Base-by-base conservation (phyloP, 2,113 vertebrate species). In the Arenaria interpres region DNA sequence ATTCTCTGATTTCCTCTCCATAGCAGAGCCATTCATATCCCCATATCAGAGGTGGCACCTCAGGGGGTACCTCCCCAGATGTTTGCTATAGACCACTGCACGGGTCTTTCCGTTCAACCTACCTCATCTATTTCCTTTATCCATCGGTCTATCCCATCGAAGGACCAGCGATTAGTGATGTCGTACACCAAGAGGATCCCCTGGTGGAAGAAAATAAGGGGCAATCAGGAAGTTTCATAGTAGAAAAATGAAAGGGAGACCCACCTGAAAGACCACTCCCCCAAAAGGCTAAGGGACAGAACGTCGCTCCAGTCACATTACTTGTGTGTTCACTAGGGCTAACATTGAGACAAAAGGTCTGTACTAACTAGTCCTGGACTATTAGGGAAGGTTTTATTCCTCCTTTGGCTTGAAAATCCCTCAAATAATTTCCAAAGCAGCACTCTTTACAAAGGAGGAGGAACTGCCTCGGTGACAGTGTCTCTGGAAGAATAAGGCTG, bases 111-210 rank as follows among this genome's bases (percentile, higher is more conserved):
- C 24, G 4, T 35, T 25, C 21, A 24, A 30, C 97, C 97, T 89
- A 99, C 99, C 99, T 99, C 99, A 75, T 99, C 99, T 24, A 99
- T 99, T 96, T 99, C 99, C 79, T 99, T 98, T 95, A 99, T 99
- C 99, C 99, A 99, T 16, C 99, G 98, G 95, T 99, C 99, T 85
- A 99, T 99, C 33, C 99, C 99, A 51, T 99, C 99, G 32, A 99
- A 99, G 33, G 99, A 99, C 99, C 99, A 99, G 90, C 98, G 98
- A 75, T 99, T 99, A 11, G 99, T 99, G 98, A 99, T 99, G 97
- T 99, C 99, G 4, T 99, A 99, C 10, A 99, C 99, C 68, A 99
- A 98, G 71, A 99, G 98, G 95, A 99, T 99, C n/a, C 99, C 99
- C 99, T 99, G 97, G 75, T 57, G 54, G 59, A 71, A 96, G 43